Percentiles rank a stretch among this genome's conserved stretches.
These are phyloP conservation scores for Nannoperca australis DNA, from an alignment of 2,797 vertebrate species.

Conservation along the genomic window DNA sequence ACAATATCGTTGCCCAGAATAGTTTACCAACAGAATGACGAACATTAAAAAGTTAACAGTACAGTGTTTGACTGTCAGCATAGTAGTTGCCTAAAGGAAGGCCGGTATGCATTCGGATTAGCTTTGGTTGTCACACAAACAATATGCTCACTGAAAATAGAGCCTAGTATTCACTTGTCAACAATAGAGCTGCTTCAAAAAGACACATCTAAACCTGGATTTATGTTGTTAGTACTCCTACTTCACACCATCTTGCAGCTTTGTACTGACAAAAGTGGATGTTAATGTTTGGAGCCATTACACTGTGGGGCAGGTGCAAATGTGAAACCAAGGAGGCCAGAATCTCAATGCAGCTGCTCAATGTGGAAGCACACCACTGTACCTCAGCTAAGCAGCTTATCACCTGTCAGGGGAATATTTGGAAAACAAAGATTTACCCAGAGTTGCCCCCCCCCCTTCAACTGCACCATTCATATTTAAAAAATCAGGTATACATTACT, in stretches of 20 bases:
- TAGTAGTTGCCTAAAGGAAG: conserved; percentile 37
- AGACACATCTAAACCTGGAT: conserved; percentile 39
- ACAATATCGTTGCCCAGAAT: conserved; percentile 45
- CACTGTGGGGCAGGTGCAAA: not conserved
- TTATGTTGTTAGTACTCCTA: conserved; percentile 33
- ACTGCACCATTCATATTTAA: not conserved
- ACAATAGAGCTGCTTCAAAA: conserved; percentile 40
- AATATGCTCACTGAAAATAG: conserved; percentile 53
- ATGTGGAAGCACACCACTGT: conserved; percentile 5
- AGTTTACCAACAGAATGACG: conserved; percentile 54
- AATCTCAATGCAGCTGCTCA: not conserved
- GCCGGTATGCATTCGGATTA: conserved; percentile 40
- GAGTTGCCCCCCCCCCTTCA: not conserved
- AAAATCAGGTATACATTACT: not conserved
- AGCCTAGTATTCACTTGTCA: conserved; percentile 21
- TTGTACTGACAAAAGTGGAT: conserved; percentile 16
- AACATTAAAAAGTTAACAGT: conserved; percentile 55
- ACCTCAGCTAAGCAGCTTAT: not conserved
- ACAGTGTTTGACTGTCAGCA: conserved; percentile 53
- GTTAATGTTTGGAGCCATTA: conserved; percentile 15
- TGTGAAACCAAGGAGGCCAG: conserved; percentile 16
- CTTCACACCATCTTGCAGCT: conserved; percentile 28
- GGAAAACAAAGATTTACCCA: not conserved
- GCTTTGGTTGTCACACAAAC: conserved; percentile 58
- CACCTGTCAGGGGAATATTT: not conserved